Percentiles rank a stretch among this genome's conserved stretches.
Conservation (phyloP, 2,113 vertebrate genomes). For the Phycodurus eques region DNA sequence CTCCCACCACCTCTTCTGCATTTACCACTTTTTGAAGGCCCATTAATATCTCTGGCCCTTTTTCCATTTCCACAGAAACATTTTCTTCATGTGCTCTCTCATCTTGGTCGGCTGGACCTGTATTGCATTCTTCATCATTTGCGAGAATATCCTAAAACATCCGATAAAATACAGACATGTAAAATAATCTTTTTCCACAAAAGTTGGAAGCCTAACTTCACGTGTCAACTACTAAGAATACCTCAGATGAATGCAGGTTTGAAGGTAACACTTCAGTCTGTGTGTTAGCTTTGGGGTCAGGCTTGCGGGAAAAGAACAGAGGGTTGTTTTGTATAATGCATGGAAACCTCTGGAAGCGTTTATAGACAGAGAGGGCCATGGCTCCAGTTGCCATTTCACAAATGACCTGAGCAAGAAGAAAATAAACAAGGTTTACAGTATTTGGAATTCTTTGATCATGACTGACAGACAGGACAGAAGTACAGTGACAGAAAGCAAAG, state of each 20-base stretch:
- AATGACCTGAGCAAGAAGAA: conserved; percentile 49
- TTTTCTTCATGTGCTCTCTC: background rate
- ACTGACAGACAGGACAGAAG: background rate
- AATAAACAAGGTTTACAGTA: background rate
- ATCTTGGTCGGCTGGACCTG: background rate
- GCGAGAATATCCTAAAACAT: conserved; percentile 17
- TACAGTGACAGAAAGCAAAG: background rate
- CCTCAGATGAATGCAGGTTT: conserved; percentile 26
- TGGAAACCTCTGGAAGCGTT: conserved; percentile 60
- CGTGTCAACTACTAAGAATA: background rate
- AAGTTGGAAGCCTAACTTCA: background rate
- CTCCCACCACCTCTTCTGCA: background rate
- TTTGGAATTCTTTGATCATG: no score
- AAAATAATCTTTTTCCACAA: background rate
- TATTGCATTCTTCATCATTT: conserved; percentile 10
- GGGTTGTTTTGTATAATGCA: conserved; percentile 65
- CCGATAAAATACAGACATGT: background rate
- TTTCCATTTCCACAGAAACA: background rate
- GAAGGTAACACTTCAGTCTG: conserved; percentile 14
- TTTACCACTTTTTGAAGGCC: accelerated
- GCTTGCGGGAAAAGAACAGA: conserved; percentile 58
- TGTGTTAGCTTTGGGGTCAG: conserved; percentile 36
- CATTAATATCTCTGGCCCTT: background rate
- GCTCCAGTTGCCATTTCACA: conserved; percentile 63
- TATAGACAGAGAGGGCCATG: conserved; percentile 54